Conservation (phyloP, 2,888 invertebrate genomes). For the Aspidiotus rigidus region DNA sequence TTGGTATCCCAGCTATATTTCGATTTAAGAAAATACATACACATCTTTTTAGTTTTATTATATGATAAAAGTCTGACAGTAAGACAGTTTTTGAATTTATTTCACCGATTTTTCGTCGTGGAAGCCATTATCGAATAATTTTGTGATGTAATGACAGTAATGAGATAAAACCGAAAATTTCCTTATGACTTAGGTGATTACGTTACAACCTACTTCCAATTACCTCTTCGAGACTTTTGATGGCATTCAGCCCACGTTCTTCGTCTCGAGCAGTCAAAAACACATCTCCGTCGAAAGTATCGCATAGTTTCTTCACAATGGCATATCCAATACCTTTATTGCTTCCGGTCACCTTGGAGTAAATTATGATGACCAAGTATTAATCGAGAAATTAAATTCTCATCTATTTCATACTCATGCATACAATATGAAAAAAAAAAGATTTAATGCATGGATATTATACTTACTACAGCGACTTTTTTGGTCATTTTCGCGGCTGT, state of each 20-base stretch:
- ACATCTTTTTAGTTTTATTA: too few relatives aligned
- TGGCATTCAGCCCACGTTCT: slow-evolving; percentile 51
- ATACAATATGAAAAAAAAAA: too few relatives aligned
- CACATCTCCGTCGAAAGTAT: slow-evolving; percentile 57
- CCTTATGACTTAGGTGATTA: neutral
- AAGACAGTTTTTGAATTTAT: too few relatives aligned
- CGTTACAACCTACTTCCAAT: neutral
- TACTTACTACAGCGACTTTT: too few relatives aligned
- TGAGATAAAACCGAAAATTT: neutral
- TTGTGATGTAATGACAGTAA: neutral
- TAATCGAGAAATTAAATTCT: too few relatives aligned
- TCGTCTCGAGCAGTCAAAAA: slow-evolving; percentile 59
- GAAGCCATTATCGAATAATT: neutral
- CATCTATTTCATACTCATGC: too few relatives aligned
- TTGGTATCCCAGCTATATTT: neutral
- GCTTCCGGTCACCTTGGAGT: slow-evolving; percentile 55
- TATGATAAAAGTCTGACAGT: too few relatives aligned
- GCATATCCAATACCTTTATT: slow-evolving; percentile 64
- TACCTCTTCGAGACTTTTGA: slow-evolving; percentile 50
- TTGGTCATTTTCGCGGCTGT: too few relatives aligned
- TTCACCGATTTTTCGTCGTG: too few relatives aligned
- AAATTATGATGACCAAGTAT: too few relatives aligned
- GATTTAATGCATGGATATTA: too few relatives aligned
- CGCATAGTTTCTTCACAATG: slow-evolving; percentile 57
- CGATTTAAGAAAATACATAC: too few relatives aligned